Percentiles rank a stretch among this genome's conserved stretches.
Conservation (phyloP, 2,113 vertebrate genomes). For the Pantherophis guttatus region DNA sequence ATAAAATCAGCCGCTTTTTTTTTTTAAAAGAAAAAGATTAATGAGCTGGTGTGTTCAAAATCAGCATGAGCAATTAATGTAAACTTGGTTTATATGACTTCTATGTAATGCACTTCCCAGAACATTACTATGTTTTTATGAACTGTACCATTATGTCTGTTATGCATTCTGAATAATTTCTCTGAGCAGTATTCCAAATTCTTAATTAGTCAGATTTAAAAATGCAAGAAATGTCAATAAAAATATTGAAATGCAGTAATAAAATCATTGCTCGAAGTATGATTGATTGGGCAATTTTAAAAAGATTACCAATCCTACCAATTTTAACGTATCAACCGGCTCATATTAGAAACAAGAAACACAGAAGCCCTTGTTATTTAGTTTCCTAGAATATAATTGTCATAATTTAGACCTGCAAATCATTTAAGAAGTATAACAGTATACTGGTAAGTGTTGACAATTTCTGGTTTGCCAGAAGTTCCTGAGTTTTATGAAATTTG, state of each 20-base stretch:
- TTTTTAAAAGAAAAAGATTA: neutral
- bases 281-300: neutral
- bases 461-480: neutral
- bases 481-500: neutral
- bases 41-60: neutral
- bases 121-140: constrained; percentile 5
- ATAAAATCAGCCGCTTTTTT: neutral
- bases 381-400: neutral
- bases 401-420: neutral
- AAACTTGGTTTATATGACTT: neutral
- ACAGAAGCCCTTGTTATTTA: neutral
- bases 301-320: neutral
- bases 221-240: neutral
- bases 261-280: neutral
- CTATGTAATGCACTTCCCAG: neutral
- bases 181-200: neutral
- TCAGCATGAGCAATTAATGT: neutral
- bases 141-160: neutral
- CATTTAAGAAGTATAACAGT: neutral
- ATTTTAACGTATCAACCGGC: too few relatives aligned
- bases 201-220: neutral
- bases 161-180: neutral
- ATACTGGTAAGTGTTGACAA: neutral
- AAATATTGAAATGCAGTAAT: neutral
- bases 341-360: neutral